A percentile compares a stretch with the other conserved stretches of the same genome.
Evolutionary conservation across 2,888 invertebrate species (phyloP).

Genomic region (Mesorhabditis spiculigera): DNA sequence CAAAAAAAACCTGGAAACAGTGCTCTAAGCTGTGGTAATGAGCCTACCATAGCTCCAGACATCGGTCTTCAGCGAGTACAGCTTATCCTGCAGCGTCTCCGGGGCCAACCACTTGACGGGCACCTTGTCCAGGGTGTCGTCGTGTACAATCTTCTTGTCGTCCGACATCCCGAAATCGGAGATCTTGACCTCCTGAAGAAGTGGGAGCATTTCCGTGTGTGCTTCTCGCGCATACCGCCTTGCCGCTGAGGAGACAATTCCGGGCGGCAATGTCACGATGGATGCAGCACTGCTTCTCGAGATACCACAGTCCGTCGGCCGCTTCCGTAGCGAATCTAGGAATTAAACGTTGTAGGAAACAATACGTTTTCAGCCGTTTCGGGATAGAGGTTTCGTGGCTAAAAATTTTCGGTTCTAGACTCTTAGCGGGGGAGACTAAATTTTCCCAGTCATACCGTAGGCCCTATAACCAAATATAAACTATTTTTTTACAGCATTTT

Average conservation of each 20-base stretch:
- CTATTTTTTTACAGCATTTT: no score
- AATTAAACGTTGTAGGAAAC: no score
- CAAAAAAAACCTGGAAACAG: not conserved
- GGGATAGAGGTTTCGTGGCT: no score
- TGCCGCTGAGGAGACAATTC: conserved; percentile 69
- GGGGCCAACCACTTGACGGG: conserved; percentile 55
- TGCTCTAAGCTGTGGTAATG: not conserved
- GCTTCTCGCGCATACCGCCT: conserved; percentile 16
- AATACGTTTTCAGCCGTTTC: no score
- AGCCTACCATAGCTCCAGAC: conserved; percentile 37
- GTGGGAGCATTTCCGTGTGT: not conserved
- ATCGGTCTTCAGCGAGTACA: conserved; percentile 48
- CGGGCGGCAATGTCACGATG: conserved; percentile 81
- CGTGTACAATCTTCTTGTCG: conserved; percentile 38
- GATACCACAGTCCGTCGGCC: conserved; percentile 77
- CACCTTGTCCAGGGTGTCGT: conserved; percentile 51
- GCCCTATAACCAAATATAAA: no score
- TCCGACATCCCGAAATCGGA: conserved; percentile 58
- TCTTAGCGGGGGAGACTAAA: no score
- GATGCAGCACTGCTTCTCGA: conserved; percentile 78
- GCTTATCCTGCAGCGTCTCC: conserved; percentile 45
- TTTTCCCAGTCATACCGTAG: no score
- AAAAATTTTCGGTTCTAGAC: no score
- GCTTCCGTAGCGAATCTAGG: conserved; percentile 58
- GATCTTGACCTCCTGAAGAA: conserved; percentile 53